Percentiles rank a stretch among this genome's conserved stretches.
Conservation (phyloP, 23 tunicate species). For the Trididemnum clinides region DNA sequence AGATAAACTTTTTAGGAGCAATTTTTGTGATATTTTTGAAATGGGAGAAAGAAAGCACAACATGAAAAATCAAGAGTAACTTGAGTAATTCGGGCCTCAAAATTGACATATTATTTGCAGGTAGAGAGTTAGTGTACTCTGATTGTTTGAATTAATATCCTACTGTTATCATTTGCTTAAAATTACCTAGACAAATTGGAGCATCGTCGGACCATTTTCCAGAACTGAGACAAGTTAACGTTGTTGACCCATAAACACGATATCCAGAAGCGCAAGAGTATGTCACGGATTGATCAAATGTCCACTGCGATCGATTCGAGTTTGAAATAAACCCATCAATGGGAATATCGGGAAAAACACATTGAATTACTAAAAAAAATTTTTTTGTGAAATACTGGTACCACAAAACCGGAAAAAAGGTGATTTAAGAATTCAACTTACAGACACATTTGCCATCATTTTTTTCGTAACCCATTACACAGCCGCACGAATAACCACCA, state of each 20-base stretch:
- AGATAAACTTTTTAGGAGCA: too few relatives aligned
- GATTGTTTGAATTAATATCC: not conserved
- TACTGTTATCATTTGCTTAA: not conserved
- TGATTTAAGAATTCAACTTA: not conserved
- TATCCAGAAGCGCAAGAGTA: constrained; percentile 55
- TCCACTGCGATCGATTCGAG: constrained; percentile 7
- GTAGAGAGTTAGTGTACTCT: not conserved
- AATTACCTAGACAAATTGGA: constrained; percentile 25
- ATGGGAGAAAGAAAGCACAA: too few relatives aligned
- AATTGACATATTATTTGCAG: not conserved
- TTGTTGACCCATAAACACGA: not conserved
- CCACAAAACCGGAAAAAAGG: not conserved
- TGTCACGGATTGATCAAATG: constrained; percentile 20
- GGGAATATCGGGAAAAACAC: not conserved
- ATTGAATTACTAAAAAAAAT: constrained; percentile 6
- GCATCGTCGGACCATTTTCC: constrained; percentile 22
- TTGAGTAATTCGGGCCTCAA: not conserved
- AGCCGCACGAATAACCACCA: constrained; percentile 41
- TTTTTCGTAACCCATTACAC: constrained; percentile 19
- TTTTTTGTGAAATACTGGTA: not conserved
- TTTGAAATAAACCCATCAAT: not conserved
- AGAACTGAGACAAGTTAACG: not conserved
- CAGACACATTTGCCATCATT: constrained; percentile 28
- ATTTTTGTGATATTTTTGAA: too few relatives aligned
- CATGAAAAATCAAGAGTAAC: not conserved